phyloP scores from a whole-genome alignment of 2,797 vertebrate genomes.

The Peromyscus nudipes region DNA sequence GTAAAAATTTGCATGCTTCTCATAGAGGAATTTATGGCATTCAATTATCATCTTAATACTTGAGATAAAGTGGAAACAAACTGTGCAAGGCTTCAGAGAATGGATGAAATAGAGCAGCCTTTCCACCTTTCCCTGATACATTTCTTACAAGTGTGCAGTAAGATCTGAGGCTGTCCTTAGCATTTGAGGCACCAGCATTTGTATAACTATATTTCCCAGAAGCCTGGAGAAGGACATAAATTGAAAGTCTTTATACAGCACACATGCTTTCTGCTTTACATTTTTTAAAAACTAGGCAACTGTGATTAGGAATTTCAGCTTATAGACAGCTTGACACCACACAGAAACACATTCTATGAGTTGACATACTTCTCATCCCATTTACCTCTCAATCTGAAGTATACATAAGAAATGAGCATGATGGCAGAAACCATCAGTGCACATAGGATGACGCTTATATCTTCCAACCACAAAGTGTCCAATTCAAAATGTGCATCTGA shows the following conservation, averaged over 20 bases:
- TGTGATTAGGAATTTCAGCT: not conserved
- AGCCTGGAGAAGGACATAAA: not conserved
- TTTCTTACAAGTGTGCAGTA: not conserved
- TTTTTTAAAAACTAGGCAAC: too few species aligned
- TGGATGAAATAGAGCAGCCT: not conserved
- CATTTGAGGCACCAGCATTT: not conserved
- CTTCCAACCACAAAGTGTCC: slow-evolving; percentile 15
- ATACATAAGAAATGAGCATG: slow-evolving; percentile 30
- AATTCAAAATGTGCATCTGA: slow-evolving; percentile 31
- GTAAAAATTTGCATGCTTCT: not conserved
- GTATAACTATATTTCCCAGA: not conserved
- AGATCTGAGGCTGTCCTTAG: not conserved
- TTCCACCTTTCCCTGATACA: not conserved
- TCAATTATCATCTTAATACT: not conserved
- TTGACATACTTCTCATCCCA: not conserved
- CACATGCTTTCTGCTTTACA: not conserved
- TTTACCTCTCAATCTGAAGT: slow-evolving; percentile 58
- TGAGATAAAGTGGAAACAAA: not conserved
- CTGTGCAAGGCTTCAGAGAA: not conserved
- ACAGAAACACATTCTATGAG: not conserved
- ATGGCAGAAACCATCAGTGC: slow-evolving; percentile 2
- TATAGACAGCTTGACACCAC: not conserved
- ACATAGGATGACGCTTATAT: not conserved
- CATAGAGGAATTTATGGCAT: not conserved
- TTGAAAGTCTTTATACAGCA: not conserved